These are phyloP conservation scores for Trachelus tabidus DNA, from an alignment of 2,888 invertebrate species.

Conservation along the genomic window DNA sequence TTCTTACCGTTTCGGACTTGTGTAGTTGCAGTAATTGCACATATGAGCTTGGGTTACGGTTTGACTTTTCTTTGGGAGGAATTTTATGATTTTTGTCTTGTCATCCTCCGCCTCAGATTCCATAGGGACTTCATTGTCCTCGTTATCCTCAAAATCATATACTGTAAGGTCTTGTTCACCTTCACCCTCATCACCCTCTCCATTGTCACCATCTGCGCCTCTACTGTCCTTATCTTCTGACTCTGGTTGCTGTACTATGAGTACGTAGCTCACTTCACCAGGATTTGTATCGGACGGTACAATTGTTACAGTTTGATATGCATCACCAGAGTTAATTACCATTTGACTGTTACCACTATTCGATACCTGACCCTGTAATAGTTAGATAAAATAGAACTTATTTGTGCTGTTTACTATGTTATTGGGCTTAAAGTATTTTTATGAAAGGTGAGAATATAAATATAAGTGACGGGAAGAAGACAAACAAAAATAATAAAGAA, in stretches of 20 bases:
- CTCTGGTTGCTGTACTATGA: constrained; percentile 83
- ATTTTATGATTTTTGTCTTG: constrained; percentile 74
- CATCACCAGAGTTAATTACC: constrained; percentile 71
- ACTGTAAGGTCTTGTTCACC: constrained; percentile 66
- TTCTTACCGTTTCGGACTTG: constrained; percentile 82
- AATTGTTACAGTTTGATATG: constrained; percentile 85
- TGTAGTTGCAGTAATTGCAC: constrained; percentile 93
- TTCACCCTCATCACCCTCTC: constrained; percentile 66
- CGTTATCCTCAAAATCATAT: constrained; percentile 64
- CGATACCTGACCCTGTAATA: constrained; percentile 46
- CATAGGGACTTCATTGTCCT: constrained; percentile 63
- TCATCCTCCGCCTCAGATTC: constrained; percentile 76
- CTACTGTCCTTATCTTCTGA: constrained; percentile 70
- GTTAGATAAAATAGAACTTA: background rate
- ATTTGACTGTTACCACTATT: constrained; percentile 64
- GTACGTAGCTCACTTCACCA: constrained; percentile 88
- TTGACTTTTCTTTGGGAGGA: constrained; percentile 73
- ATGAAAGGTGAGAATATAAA: background rate
- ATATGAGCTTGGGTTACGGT: constrained; percentile 77
- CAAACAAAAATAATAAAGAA: constrained; percentile 4
- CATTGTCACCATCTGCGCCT: constrained; percentile 64
- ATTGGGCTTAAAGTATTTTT: background rate
- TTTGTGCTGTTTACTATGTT: background rate
- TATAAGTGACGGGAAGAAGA: background rate
- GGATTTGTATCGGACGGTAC: constrained; percentile 82